Base-by-base conservation (phyloP, 2,113 vertebrate genomes). In the Nesogale talazaci region DNA sequence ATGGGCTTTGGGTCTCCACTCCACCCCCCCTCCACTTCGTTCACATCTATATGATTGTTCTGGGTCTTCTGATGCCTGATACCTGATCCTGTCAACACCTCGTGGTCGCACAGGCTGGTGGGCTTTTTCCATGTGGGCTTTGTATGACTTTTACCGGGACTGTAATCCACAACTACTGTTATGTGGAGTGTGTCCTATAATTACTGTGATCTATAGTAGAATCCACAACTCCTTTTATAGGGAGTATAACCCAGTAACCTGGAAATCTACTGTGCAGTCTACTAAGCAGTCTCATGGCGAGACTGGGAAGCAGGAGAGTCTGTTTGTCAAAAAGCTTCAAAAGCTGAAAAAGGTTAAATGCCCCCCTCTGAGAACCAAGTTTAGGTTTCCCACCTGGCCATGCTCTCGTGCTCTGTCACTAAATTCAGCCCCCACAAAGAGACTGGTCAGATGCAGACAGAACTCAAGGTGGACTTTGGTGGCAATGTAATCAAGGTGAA, bases 241-340 rank as follows among this genome's bases (percentile, higher is more conserved):
- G 38, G 1, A 89, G 17, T 59, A 63, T 56, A 85, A 75, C 42
- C 9, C 76, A 65, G 14, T 72, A 9, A 31, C n/a, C 80, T 87
- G 70, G 10, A 76, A 93, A 94, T 52, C 46, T 46, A 5, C 42
- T 52, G 14, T 52, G 46, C 46, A 52, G 46, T 10, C 46, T 52
- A 52, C 46, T 52, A 11, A 52, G 9, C 46, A 52, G 46, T 52
- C 46, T 52, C 46, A 52, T 87, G 87, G 56, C 69, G 52, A 70
- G 25, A 76, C 0, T 42, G 57, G 69, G 65, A 78, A 72, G 11
- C n/a, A 63, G 46, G 46, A 38, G 1, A 31, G 31, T n/a, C 19
- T 52, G 17, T 40, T 69, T 92, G 82, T 46, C 65, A 77, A 90
- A 93, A 74, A 94, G 88, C 38, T 23, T 81, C n/a, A 82, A 86